Conservation (phyloP, 1,140 invertebrate genomes). For the Heterodera carotae region DNA sequence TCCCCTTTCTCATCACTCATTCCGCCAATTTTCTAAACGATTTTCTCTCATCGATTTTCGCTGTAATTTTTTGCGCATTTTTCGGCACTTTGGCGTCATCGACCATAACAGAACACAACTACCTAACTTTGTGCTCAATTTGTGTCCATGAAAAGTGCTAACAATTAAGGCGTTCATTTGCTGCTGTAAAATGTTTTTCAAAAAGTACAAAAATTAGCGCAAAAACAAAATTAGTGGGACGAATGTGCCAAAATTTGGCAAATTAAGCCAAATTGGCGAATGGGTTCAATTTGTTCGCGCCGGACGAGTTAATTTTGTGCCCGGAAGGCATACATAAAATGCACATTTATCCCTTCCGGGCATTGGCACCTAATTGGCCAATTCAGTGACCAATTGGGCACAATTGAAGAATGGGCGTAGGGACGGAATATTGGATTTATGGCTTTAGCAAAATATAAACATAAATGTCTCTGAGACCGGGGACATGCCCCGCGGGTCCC, state of each 20-base stretch:
- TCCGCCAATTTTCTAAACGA: not conserved
- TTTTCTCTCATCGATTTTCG: not conserved
- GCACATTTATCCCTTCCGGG: not conserved
- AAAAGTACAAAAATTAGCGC: not conserved
- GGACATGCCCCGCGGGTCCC: no score
- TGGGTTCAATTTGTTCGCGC: not conserved
- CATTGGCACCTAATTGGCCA: not conserved
- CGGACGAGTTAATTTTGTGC: not conserved
- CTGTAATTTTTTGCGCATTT: not conserved
- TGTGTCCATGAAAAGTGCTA: no score
- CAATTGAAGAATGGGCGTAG: not conserved
- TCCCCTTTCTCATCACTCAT: no score
- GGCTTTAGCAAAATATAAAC: no score
- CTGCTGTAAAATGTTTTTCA: no score
- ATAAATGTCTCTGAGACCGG: no score
- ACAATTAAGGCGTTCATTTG: no score
- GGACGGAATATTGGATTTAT: not conserved
- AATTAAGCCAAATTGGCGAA: not conserved
- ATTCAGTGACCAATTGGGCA: not conserved
- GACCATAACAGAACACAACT: no score
- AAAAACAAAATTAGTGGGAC: not conserved
- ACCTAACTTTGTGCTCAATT: no score
- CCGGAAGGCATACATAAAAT: not conserved
- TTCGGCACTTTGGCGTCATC: no score
- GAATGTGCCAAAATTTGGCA: not conserved